A percentile compares a stretch with the other conserved stretches of the same genome.
Conservation (phyloP, 92 coral and sea anemone species). For the Scolanthus callimorphus region DNA sequence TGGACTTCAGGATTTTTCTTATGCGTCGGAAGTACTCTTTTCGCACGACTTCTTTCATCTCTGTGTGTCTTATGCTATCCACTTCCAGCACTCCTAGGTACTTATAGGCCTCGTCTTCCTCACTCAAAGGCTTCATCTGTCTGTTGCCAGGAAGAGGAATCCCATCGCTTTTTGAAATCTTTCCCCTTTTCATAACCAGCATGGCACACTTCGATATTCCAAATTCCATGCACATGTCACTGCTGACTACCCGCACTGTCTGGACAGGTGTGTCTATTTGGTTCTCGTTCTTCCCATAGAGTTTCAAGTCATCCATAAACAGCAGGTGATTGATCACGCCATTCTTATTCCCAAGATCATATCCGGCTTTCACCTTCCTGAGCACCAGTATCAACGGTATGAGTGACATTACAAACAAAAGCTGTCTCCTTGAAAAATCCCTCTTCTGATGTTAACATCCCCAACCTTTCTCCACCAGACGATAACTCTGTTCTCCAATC, state of each 20-base stretch:
- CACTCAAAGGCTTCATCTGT: slow-evolving; percentile 11
- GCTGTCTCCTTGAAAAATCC: slow-evolving; percentile 27
- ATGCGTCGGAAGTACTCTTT: too few relatives aligned
- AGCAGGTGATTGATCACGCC: slow-evolving; percentile 20
- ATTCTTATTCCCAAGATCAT: slow-evolving; percentile 12
- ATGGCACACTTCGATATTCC: slow-evolving; percentile 33
- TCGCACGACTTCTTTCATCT: background rate
- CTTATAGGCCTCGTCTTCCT: slow-evolving; percentile 21
- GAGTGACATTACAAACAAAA: slow-evolving; percentile 16
- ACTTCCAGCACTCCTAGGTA: slow-evolving; percentile 21
- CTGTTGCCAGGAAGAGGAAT: slow-evolving; percentile 18
- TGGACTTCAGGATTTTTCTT: too few relatives aligned
- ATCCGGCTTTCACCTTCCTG: slow-evolving; percentile 6
- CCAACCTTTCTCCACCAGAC: slow-evolving; percentile 7
- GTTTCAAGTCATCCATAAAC: slow-evolving; percentile 43
- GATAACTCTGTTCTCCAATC: slow-evolving; percentile 29
- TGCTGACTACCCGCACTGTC: slow-evolving; percentile 25
- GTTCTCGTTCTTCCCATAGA: slow-evolving; percentile 25
- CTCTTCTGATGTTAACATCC: slow-evolving; percentile 10
- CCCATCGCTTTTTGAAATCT: slow-evolving; percentile 14
- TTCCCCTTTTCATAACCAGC: slow-evolving; percentile 24
- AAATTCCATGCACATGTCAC: slow-evolving; percentile 45
- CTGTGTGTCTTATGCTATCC: background rate
- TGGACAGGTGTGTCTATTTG: slow-evolving; percentile 31
- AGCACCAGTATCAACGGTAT: slow-evolving; percentile 20